A percentile compares a stretch with the other conserved stretches of the same genome.
phyloP scores from a whole-genome alignment of 2,888 invertebrate species.

The Aphodius granarius region DNA sequence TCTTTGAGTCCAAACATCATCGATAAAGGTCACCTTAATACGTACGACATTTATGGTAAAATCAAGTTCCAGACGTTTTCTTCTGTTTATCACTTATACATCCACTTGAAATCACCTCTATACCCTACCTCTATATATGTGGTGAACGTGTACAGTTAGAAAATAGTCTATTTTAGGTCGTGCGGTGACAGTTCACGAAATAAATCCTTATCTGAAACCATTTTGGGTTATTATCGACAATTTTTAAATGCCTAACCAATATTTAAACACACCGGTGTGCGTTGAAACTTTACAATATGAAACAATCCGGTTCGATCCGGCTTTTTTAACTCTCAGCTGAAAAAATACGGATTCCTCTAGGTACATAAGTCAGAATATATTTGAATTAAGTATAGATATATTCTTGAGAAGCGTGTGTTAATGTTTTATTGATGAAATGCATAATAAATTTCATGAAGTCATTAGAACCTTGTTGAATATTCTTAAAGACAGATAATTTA shows the following conservation, averaged over 20 bases:
- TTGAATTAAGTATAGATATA: not conserved
- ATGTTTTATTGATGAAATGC: not conserved
- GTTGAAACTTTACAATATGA: not conserved
- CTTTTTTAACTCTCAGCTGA: not conserved
- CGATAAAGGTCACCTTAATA: no score
- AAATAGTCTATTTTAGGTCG: no score
- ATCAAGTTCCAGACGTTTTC: not conserved
- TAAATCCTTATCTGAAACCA: not conserved
- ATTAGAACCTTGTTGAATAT: no score
- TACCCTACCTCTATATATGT: not conserved
- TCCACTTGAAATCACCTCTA: no score
- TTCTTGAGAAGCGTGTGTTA: not conserved
- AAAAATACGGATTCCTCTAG: not conserved
- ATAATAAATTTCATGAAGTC: not conserved
- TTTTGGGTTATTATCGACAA: not conserved
- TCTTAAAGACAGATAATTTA: no score
- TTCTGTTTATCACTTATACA: not conserved
- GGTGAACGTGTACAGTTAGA: not conserved
- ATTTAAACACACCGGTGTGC: not conserved
- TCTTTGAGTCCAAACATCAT: no score
- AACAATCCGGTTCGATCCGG: not conserved
- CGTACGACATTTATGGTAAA: no score
- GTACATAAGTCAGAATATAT: not conserved
- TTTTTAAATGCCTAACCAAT: not conserved
- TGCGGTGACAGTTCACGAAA: not conserved